Percentiles rank a stretch among this genome's conserved stretches.
These are phyloP conservation scores for Champsocephalus gunnari DNA, from an alignment of 2,797 vertebrate genomes.

Conservation along the genomic window DNA sequence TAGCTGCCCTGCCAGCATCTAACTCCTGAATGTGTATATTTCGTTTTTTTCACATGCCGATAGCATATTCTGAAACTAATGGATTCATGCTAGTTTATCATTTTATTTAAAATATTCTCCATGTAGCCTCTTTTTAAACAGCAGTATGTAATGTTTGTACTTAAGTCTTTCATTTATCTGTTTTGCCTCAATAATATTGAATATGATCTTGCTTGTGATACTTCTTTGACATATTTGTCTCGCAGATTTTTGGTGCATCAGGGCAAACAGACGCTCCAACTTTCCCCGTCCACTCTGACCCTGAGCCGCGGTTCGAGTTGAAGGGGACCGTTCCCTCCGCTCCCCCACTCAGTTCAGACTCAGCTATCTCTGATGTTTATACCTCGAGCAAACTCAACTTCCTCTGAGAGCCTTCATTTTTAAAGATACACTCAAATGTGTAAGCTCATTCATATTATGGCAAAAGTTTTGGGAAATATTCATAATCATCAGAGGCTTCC, in stretches of 20 bases:
- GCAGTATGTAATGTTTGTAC: not conserved
- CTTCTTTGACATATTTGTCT: not conserved
- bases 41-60: too few relatives aligned
- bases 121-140: not conserved
- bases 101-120: not conserved
- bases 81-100: too few relatives aligned
- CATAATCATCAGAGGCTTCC: not conserved
- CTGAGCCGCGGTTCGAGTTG: conserved; percentile 34
- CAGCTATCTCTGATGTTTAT: conserved; percentile 27
- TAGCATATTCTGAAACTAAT: too few relatives aligned
- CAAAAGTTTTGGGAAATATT: not conserved
- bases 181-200: not conserved
- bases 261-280: not conserved
- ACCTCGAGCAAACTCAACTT: conserved; percentile 65
- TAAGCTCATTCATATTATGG: not conserved
- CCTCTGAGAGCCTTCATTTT: conserved; percentile 11
- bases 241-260: conserved; percentile 9
- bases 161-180: not conserved
- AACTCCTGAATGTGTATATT: too few relatives aligned
- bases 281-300: not conserved
- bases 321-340: conserved; percentile 25
- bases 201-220: not conserved
- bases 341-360: conserved; percentile 31
- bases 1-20: too few relatives aligned
- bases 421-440: not conserved